phyloP scores from a whole-genome alignment of 2,113 vertebrate species.

The Herpailurus yagouaroundi region DNA sequence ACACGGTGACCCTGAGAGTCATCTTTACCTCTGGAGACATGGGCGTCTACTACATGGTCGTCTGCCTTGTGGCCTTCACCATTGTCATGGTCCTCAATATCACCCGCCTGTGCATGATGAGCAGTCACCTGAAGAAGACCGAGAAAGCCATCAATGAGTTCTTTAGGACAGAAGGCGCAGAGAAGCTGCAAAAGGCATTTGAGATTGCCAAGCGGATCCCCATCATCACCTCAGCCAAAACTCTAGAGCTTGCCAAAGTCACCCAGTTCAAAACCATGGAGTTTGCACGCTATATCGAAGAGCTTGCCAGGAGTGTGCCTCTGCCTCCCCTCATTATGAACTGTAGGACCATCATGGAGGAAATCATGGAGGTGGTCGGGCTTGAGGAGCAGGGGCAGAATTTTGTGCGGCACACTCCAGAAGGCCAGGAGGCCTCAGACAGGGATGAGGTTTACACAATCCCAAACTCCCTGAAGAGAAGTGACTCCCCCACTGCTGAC shows the following conservation, averaged over 20 bases:
- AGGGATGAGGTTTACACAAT: constrained; percentile 91
- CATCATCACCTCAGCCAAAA: constrained; percentile 99
- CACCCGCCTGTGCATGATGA: constrained; percentile 99
- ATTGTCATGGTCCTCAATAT: constrained; percentile 97
- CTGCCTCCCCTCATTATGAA: constrained; percentile 99
- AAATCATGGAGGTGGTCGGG: constrained; percentile 97
- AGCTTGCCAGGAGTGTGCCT: constrained; percentile 96
- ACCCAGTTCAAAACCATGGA: constrained; percentile 99
- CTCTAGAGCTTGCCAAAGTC: constrained; percentile 98
- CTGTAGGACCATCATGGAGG: constrained; percentile 99
- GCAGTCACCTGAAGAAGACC: constrained; percentile 99
- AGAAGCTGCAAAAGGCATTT: constrained; percentile 99
- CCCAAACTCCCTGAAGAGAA: constrained; percentile 89
- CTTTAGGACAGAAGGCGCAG: constrained; percentile 98
- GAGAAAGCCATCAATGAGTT: constrained; percentile 99
- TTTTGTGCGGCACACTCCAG: constrained; percentile 91
- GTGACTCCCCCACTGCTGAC: constrained; percentile 92
- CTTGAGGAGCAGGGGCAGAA: constrained; percentile 97
- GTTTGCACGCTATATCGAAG: constrained; percentile 98
- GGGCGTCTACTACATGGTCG: constrained; percentile 99
- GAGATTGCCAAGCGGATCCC: constrained; percentile 99
- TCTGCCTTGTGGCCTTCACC: constrained; percentile 98
- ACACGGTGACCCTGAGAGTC: constrained; percentile 95
- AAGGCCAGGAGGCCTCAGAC: constrained; percentile 86
- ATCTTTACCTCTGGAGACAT: constrained; percentile 96